Evolutionary conservation across 2,888 invertebrate genomes (phyloP), one percentile per base, ranked within the genome.

Genomic region (Mythimna lalbum): DNA sequence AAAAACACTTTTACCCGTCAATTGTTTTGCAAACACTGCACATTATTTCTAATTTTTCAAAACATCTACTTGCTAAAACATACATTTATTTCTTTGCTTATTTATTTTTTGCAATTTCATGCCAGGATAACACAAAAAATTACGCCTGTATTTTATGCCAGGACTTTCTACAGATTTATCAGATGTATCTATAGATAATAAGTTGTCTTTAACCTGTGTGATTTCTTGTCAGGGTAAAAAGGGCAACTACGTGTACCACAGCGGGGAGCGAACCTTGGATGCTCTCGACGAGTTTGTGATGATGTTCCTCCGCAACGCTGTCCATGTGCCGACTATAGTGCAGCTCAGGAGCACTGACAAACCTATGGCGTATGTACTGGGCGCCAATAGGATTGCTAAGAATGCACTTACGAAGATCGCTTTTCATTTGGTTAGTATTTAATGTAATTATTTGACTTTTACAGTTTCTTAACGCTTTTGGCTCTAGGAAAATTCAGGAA

Each of bases 371-470:
- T 90, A 95, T 73, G 95, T 96, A 23, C 90, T 96, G 52, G 96
- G 96, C 1, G 73, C 83, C 72, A 94, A 95, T 83, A 97, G 97
- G 85, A 92, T 97, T 19, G 96, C 96, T 60, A 91, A 92, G 17
- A 95, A 96, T 81, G 96, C 96, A 2, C 92, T 96, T 52, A 93
- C 96, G 4, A 98, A 98, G 92, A 93, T 98, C 49, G 97, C 98
- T 61, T 97, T 97, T 63, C 97, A 97, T 92, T 96, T 98, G 96
- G 50, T 31, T 19, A 43, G 43, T 43, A 43, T 19, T 43, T 6
- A 43, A 19, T 43, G 19, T 19, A 6, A 43, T 39, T 39, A 31
- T 5, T 14, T 17, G 43, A 43, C 12, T 60, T 19, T 60, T 2
- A 4, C 23, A 23, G 27, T 47, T 50, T 3, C 1, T n/a, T 14